Conservation (phyloP, 1,140 invertebrate species). For the Neodiprion lecontei region DNA sequence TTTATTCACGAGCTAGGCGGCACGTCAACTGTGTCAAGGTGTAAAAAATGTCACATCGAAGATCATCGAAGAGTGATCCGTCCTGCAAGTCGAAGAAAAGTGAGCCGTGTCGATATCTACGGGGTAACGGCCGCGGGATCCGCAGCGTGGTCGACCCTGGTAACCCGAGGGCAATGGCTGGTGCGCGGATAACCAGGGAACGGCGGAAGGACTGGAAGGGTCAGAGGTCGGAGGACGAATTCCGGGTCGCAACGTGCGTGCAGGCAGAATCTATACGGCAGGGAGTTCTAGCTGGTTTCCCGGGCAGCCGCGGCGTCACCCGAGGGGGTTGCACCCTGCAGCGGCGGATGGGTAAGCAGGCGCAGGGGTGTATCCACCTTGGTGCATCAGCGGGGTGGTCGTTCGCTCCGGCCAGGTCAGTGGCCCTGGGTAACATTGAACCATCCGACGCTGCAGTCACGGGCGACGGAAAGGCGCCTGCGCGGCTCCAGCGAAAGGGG, state of each 20-base stretch:
- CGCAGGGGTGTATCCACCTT: constrained; percentile 31
- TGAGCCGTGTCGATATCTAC: no score
- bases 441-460: constrained; percentile 61
- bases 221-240: constrained; percentile 21
- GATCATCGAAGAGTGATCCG: no score
- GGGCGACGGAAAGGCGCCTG: constrained; percentile 53
- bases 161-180: constrained; percentile 1
- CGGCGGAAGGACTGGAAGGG: constrained; percentile 10
- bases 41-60: no score
- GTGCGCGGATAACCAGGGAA: constrained; percentile 8
- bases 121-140: no score
- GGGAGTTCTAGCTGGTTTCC: constrained; percentile 14
- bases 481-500: constrained; percentile 51
- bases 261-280: constrained; percentile 9
- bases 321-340: constrained; percentile 34
- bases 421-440: constrained; percentile 63
- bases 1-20: no score
- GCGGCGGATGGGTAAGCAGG: constrained; percentile 36
- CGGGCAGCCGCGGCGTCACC: constrained; percentile 23
- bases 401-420: constrained; percentile 47
- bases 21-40: no score
- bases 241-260: constrained; percentile 17
- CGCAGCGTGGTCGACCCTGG: no score
- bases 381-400: constrained; percentile 46
- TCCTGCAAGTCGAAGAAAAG: no score